Evolutionary conservation across 2,888 invertebrate genomes (phyloP).

Genomic region (Drosophila acutilabella): DNA sequence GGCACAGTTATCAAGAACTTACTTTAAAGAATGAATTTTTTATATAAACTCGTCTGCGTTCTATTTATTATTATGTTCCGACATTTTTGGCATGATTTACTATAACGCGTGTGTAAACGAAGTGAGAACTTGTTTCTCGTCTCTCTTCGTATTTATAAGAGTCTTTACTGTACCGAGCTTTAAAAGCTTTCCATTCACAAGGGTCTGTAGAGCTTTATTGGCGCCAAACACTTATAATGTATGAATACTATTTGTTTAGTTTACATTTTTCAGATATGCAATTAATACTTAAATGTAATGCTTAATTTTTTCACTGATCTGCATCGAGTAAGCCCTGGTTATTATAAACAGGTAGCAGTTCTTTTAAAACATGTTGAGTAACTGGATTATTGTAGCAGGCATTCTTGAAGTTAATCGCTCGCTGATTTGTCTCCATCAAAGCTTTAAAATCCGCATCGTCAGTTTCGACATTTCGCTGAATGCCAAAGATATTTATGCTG

Average conservation of each 20-base stretch:
- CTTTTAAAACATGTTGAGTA: conserved; percentile 72
- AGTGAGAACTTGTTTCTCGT: background rate
- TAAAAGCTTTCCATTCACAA: background rate
- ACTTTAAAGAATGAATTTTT: conserved; percentile 24
- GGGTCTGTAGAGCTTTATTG: background rate
- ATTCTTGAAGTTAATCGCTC: conserved; percentile 77
- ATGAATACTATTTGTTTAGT: background rate
- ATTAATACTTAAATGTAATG: background rate
- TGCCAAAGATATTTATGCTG: conserved; percentile 74
- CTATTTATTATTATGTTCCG: conserved; percentile 13
- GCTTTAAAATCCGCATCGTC: conserved; percentile 84
- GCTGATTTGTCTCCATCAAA: conserved; percentile 78
- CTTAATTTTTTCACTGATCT: conserved; percentile 58
- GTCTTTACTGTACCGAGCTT: background rate
- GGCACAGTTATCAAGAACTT: conserved; percentile 6
- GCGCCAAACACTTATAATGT: background rate
- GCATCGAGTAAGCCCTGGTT: conserved; percentile 81
- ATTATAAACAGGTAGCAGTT: conserved; percentile 81
- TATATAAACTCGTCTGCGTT: conserved; percentile 41
- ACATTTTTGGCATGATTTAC: conserved; percentile 11
- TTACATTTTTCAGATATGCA: background rate
- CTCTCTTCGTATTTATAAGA: background rate
- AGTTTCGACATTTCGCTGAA: conserved; percentile 81
- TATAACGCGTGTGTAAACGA: background rate
- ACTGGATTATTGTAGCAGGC: conserved; percentile 79